Percentiles rank a stretch among this genome's conserved stretches.
Conservation (phyloP, 2,797 vertebrate species). For the Characodon lateralis region DNA sequence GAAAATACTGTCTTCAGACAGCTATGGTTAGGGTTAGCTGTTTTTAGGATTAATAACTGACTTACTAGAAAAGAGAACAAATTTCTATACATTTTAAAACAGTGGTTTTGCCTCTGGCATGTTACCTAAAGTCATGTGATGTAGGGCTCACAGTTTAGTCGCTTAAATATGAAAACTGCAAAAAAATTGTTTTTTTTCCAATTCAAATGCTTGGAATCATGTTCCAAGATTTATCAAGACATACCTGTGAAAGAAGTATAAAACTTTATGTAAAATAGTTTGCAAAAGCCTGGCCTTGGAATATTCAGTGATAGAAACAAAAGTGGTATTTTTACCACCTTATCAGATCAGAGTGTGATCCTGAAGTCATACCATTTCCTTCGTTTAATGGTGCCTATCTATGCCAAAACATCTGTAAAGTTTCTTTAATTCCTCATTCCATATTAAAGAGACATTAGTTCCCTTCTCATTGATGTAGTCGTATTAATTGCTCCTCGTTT, state of each 20-base stretch:
- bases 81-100: neutral
- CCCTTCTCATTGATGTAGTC: neutral
- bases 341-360: neutral
- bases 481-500: neutral
- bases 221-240: neutral
- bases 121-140: neutral
- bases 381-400: neutral
- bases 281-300: neutral
- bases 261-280: neutral
- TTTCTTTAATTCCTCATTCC: neutral
- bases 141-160: neutral
- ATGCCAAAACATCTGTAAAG: neutral
- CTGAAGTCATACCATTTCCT: neutral
- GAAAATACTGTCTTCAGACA: neutral
- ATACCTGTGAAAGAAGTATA: neutral
- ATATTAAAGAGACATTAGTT: neutral
- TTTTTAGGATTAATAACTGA: neutral
- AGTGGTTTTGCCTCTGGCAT: neutral
- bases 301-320: neutral
- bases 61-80: neutral
- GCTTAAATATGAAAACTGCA: neutral
- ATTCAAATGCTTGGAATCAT: neutral
- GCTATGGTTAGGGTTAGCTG: neutral
- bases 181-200: neutral
- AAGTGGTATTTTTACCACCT: neutral